A percentile compares a stretch with the other conserved stretches of the same genome.
Conservation (phyloP, 2,888 invertebrate genomes). For the Germaria angustata region DNA sequence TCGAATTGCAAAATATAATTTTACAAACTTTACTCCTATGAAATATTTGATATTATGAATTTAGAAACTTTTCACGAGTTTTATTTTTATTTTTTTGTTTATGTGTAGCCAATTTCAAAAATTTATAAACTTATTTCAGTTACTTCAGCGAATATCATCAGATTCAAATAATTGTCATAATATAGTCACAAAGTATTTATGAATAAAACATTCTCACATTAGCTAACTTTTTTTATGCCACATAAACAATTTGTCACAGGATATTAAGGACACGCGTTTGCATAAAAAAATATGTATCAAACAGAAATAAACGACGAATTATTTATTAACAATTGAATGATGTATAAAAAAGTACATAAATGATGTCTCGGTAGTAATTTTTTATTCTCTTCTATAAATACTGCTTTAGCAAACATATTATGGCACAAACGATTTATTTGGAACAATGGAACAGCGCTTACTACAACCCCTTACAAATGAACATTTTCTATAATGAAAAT, state of each 20-base stretch:
- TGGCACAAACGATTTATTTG: constrained; percentile 61
- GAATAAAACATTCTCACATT: constrained; percentile 34
- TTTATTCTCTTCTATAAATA: constrained; percentile 2
- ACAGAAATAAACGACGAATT: constrained; percentile 52
- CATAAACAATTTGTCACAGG: constrained; percentile 67
- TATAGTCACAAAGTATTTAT: constrained; percentile 59
- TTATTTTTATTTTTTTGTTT: too few species aligned
- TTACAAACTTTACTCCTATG: too few species aligned
- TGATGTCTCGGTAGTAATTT: constrained; percentile 10
- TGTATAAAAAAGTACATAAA: constrained; percentile 20
- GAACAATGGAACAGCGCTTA: constrained; percentile 38
- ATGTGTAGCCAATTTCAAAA: neutral
- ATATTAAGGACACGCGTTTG: constrained; percentile 66
- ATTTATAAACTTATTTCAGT: too few species aligned
- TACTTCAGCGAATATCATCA: neutral
- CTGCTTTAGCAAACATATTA: constrained; percentile 54
- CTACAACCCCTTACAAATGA: neutral
- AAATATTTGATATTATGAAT: too few species aligned
- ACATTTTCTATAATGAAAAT: neutral
- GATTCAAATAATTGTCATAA: constrained; percentile 46
- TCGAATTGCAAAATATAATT: too few species aligned
- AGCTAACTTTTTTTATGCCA: constrained; percentile 56
- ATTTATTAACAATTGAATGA: constrained; percentile 57
- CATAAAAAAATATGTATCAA: constrained; percentile 39
- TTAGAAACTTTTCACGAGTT: too few species aligned